A percentile compares a stretch with the other conserved stretches of the same genome.
Evolutionary conservation across 2,113 vertebrate genomes (phyloP).

Genomic region (Aegypius monachus): DNA sequence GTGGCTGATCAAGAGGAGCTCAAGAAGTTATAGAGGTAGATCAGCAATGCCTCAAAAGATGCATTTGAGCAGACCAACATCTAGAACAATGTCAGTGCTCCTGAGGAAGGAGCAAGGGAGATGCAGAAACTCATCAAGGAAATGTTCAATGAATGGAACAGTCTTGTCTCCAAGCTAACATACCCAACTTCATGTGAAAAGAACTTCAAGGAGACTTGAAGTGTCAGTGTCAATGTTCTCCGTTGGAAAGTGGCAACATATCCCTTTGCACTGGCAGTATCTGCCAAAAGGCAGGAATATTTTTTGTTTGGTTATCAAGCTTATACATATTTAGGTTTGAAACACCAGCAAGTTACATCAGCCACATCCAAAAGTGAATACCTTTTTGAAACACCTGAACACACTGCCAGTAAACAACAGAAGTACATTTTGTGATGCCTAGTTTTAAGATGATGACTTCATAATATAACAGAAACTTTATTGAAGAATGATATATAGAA

Average conservation of each 20-base stretch:
- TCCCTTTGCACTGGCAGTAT: neutral
- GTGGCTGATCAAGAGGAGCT: neutral
- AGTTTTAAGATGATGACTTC: neutral
- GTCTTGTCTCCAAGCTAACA: neutral
- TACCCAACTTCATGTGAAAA: neutral
- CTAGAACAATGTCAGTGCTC: neutral
- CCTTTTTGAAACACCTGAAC: neutral
- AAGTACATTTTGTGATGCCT: neutral
- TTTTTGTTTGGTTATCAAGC: neutral
- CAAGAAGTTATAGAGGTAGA: neutral
- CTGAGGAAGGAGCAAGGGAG: neutral
- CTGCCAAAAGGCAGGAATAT: neutral
- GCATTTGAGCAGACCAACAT: neutral
- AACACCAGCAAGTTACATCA: neutral
- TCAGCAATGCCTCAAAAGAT: neutral
- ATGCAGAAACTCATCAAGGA: neutral
- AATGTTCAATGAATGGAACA: neutral
- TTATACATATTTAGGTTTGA: neutral
- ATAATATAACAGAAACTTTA: neutral
- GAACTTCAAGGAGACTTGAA: neutral
- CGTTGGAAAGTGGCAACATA: neutral
- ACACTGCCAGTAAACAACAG: neutral
- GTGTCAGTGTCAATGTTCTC: neutral
- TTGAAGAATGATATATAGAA: neutral
- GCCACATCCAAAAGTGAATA: neutral